phyloP scores from a whole-genome alignment of 53 echinoderm and acorn worm species.

The Apostichopus leukothele region DNA sequence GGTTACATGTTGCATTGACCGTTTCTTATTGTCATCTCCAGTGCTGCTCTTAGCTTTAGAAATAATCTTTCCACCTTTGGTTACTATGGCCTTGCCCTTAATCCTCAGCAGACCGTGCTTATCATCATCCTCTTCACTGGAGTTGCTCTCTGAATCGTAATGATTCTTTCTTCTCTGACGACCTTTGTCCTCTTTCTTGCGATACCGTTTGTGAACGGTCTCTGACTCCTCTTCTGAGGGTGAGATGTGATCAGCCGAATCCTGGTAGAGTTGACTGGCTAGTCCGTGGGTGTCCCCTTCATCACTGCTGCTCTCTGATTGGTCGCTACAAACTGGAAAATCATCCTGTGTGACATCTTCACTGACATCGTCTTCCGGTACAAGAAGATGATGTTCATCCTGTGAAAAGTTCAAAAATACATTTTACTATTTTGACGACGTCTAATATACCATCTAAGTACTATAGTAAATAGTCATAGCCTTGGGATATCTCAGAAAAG shows the following conservation, averaged over 20 bases:
- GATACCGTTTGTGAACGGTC: neutral
- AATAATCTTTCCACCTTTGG: neutral
- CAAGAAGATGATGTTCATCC: too few relatives aligned
- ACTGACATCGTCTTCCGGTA: neutral
- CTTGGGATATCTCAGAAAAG: too few relatives aligned
- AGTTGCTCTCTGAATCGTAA: neutral
- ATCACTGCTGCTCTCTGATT: neutral
- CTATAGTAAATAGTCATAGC: too few relatives aligned
- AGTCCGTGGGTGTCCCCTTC: slow-evolving; percentile 72
- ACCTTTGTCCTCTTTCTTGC: neutral
- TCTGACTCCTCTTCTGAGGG: neutral
- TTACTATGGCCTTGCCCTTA: slow-evolving; percentile 8
- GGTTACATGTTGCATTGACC: neutral
- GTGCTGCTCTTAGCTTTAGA: slow-evolving; percentile 1
- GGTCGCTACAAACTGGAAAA: slow-evolving; percentile 3
- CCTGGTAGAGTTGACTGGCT: slow-evolving; percentile 62
- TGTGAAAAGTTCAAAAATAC: too few relatives aligned
- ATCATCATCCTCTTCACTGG: neutral
- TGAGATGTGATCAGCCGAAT: neutral
- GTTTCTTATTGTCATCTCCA: neutral
- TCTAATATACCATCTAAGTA: too few relatives aligned
- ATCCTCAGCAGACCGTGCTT: neutral
- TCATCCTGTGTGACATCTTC: slow-evolving; percentile 8
- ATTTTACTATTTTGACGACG: too few relatives aligned
- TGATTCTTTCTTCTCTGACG: neutral